Percentiles rank a stretch among this genome's conserved stretches.
Conservation (phyloP, 2,888 invertebrate species). For the Hirtodrosophila duncani region DNA sequence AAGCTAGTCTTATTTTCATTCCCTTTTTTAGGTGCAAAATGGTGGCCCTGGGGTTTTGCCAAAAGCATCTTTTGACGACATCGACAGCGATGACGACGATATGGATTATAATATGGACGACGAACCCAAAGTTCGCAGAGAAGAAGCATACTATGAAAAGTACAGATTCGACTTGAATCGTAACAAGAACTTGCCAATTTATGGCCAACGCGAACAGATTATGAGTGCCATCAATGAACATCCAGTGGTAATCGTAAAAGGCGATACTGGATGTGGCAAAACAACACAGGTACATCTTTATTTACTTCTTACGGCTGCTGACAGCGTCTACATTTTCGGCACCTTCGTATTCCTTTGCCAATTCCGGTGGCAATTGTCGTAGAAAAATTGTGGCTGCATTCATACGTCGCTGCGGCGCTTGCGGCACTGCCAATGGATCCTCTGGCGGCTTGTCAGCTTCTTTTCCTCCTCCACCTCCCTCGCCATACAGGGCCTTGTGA, state of each 20-base stretch:
- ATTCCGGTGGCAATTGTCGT: constrained; percentile 46
- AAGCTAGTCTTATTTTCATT: not conserved
- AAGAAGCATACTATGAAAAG: constrained; percentile 66
- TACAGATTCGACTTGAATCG: constrained; percentile 70
- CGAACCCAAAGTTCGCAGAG: constrained; percentile 31
- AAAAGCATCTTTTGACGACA: constrained; percentile 64
- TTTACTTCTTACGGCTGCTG: not conserved
- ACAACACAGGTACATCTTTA: constrained; percentile 83
- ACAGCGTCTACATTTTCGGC: constrained; percentile 6
- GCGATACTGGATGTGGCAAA: constrained; percentile 96
- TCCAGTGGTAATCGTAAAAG: constrained; percentile 90
- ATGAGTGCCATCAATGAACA: constrained; percentile 81
- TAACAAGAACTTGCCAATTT: constrained; percentile 72
- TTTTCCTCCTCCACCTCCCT: not conserved
- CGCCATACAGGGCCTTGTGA: constrained; percentile 47
- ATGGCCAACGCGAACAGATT: constrained; percentile 80
- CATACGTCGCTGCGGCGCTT: constrained; percentile 39
- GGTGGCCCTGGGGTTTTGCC: not conserved
- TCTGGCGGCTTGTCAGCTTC: not conserved
- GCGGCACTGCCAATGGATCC: not conserved
- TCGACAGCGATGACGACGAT: constrained; percentile 68
- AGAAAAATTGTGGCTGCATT: constrained; percentile 56
- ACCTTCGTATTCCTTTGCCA: constrained; percentile 21
- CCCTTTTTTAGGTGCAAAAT: constrained; percentile 15
- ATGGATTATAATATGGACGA: too few species aligned